These are phyloP conservation scores for Xyrichtys novacula DNA, from an alignment of 2,797 vertebrate genomes.

Conservation along the genomic window DNA sequence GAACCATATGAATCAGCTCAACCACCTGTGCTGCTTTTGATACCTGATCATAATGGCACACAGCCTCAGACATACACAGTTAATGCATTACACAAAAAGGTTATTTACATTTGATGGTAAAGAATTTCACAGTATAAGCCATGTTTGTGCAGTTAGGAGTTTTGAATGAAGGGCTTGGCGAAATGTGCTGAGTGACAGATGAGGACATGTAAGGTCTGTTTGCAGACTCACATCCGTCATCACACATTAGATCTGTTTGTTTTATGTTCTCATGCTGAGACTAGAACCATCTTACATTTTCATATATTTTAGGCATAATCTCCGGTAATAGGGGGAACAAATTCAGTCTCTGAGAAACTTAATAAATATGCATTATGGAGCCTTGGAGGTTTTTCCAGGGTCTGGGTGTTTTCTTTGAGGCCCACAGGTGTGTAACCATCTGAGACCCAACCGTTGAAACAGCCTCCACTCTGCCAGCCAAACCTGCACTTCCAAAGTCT, in stretches of 20 bases:
- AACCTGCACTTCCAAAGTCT: constrained; percentile 50
- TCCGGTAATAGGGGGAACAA: constrained; percentile 34
- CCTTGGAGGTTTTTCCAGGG: constrained; percentile 52
- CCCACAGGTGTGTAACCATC: constrained; percentile 84
- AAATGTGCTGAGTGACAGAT: background rate
- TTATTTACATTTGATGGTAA: constrained; percentile 29
- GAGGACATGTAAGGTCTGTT: constrained; percentile 14
- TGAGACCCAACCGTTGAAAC: constrained; percentile 80
- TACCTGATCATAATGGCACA: constrained; percentile 19
- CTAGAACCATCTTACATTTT: too few species aligned
- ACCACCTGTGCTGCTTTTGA: constrained; percentile 46
- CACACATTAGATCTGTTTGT: background rate
- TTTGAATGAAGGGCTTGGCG: constrained; percentile 14
- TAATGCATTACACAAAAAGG: constrained; percentile 29
- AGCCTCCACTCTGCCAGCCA: constrained; percentile 60
- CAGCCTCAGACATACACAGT: constrained; percentile 1
- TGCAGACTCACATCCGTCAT: background rate
- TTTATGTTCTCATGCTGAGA: too few species aligned
- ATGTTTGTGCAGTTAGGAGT: constrained; percentile 35
- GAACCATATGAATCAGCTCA: constrained; percentile 48
- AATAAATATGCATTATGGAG: constrained; percentile 30
- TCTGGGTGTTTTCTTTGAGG: constrained; percentile 54
- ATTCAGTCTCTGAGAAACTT: constrained; percentile 15
- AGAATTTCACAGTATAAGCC: constrained; percentile 44
- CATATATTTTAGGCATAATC: background rate